Base-by-base conservation (phyloP, 1,140 invertebrate species). In the Vanessa tameamea region DNA sequence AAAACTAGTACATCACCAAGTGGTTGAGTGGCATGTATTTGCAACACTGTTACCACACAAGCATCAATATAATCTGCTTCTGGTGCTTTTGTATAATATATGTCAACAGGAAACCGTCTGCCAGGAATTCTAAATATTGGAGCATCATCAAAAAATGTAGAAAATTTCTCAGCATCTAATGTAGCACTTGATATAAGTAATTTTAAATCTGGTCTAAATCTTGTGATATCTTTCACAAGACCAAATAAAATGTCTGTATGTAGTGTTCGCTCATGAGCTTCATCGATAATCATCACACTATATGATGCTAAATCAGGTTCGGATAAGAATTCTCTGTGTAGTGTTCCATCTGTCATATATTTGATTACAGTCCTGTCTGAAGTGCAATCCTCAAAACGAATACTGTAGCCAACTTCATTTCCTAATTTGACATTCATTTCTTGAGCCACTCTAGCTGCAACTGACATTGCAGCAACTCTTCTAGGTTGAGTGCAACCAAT, bases 261-360 rank as follows among this genome's bases (percentile, higher is more conserved):
- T 8, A 99, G 94, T 0, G 99, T 99, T 59, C 99, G 93, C 89
- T 99, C 99, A 92, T 99, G 99, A 81, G 99, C 99, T 94, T 99
- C 99, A 89, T 99, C 99, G 87, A 99, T 99, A 74, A 99, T 99
- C 96, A 99, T 97, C 0, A 99, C 98, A 94, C 97, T 98, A 89
- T 99, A 99, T 2, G 96, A 96, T 53, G 95, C 96, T 31, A 99
- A 93, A 94, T 99, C 98, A 1, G 99, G 99, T 92, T 99, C 99
- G 71, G 97, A 97, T 3, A 99, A 94, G 92, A 99, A 99, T 93
- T 99, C 99, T 86, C 99, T 94, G 64, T 99, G 96, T 59, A 99
- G 90, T 84, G 99, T 99, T 87, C 99, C 99, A 93, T 99, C 99
- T 55, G 99, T 99, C 99, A 99, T 99, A 83, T 99, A 99, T 93